phyloP scores from a whole-genome alignment of 2,888 invertebrate genomes.

The Lasius fuliginosus region DNA sequence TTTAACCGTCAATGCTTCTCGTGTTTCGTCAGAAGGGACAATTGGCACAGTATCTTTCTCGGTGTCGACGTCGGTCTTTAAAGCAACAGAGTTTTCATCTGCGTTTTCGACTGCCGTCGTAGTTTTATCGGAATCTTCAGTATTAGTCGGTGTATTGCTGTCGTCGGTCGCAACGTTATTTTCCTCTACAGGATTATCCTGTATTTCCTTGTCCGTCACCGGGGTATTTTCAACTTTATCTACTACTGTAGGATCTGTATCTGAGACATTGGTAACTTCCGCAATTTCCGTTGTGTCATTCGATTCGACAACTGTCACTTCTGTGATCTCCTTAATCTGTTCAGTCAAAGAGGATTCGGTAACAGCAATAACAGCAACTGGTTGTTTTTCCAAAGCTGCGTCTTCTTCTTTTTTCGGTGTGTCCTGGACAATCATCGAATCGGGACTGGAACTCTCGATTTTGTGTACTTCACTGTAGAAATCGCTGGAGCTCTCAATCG shows the following conservation, averaged over 20 bases:
- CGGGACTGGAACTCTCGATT: constrained; percentile 77
- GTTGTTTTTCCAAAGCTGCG: constrained; percentile 50
- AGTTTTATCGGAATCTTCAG: constrained; percentile 55
- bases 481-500: constrained; percentile 88
- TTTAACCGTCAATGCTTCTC: constrained; percentile 64
- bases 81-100: constrained; percentile 23
- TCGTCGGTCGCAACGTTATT: constrained; percentile 51
- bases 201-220: constrained; percentile 41
- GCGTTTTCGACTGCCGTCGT: constrained; percentile 48
- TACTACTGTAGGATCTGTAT: constrained; percentile 8
- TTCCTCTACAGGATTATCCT: constrained; percentile 59
- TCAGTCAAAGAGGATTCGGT: constrained; percentile 59
- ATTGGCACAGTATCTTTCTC: constrained; percentile 60
- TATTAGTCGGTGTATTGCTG: constrained; percentile 41
- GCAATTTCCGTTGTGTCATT: constrained; percentile 36
- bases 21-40: constrained; percentile 51
- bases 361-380: constrained; percentile 23
- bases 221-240: constrained; percentile 58
- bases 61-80: constrained; percentile 52
- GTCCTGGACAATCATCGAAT: constrained; percentile 63
- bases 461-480: constrained; percentile 90
- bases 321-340: constrained; percentile 74
- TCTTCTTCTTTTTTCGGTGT: constrained; percentile 69
- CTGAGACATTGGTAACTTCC: constrained; percentile 37
- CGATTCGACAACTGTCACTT: constrained; percentile 66